Evolutionary conservation across 2,113 vertebrate genomes (phyloP), one percentile per base, ranked within the genome.

Genomic region (Spea multiplicata): DNA sequence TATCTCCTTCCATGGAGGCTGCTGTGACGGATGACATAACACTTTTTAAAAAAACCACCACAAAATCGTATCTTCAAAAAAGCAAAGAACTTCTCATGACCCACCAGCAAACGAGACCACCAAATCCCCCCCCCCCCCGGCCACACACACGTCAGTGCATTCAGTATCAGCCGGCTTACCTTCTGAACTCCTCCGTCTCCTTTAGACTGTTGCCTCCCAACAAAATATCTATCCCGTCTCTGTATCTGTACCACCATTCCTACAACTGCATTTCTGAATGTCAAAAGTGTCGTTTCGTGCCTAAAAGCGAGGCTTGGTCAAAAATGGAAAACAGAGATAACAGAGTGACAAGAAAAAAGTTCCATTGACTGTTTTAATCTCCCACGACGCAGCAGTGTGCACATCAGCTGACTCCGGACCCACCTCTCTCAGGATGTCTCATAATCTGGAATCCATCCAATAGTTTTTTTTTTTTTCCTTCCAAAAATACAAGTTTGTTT

Each of bases 381-480:
- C 30, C 62, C 46, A 7, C 64, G 46, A 59, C 62, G 45, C 74
- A 50, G 74, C 74, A 65, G 64, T 66, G 64, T 66, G 62, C 13
- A 75, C 66, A 64, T 75, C 74, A 75, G 64, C 62, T 75, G 74
- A 75, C 52, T 46, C 8, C n/a, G 45, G 73, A 49, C 45, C 46
- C 73, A n/a, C 73, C 73, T 66, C 62, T 75, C 30, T 17, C 13
- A 52, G 50, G 62, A 75, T 67, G 64, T 52, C 52, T 45, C 74
- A 66, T 75, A 75, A 53, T 67, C 12, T 67, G 74, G 74, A 66
- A 66, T 67, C 44, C 62, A 75, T 64, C 74, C 74, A 66, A 75
- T 66, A 61, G 8, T 6, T 59, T 59, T 59, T 61, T n/a, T 61
- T 61, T 10, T 61, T 61, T 52, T 10, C 3, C 50, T 10, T 7